These are phyloP conservation scores for Triplophysa yarkandensis DNA, from an alignment of 2,797 vertebrate genomes.

Conservation along the genomic window DNA sequence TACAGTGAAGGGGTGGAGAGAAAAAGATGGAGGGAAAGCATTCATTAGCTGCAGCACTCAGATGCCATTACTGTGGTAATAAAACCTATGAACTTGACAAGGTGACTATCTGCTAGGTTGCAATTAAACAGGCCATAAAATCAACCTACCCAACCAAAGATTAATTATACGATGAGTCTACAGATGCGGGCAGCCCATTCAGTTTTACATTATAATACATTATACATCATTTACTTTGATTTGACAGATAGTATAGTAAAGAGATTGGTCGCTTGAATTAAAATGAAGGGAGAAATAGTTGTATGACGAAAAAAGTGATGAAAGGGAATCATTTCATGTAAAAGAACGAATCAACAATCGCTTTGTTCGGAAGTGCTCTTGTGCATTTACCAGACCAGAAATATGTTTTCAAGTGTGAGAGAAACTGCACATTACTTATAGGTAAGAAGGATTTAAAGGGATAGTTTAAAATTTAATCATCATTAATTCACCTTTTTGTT, in stretches of 20 bases:
- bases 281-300: not conserved
- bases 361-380: not conserved
- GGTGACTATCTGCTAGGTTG: constrained; percentile 69
- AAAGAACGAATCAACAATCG: not conserved
- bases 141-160: constrained; percentile 69
- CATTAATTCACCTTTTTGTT: no score
- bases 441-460: not conserved
- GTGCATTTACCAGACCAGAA: not conserved
- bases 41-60: constrained; percentile 64
- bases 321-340: not conserved
- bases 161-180: constrained; percentile 70
- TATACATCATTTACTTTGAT: not conserved
- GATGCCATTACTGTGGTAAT: constrained; percentile 71
- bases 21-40: constrained; percentile 58
- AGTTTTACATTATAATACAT: constrained; percentile 65
- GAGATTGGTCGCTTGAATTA: not conserved
- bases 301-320: not conserved
- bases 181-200: constrained; percentile 65
- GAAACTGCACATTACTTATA: not conserved
- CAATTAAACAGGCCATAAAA: constrained; percentile 75
- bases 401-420: not conserved
- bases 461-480: no score
- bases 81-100: constrained; percentile 76
- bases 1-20: constrained; percentile 48
- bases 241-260: not conserved